Percentiles rank a stretch among this genome's conserved stretches.
Conservation (phyloP, 2,113 vertebrate species). For the chimpanzee (Pan troglodytes) region DNA sequence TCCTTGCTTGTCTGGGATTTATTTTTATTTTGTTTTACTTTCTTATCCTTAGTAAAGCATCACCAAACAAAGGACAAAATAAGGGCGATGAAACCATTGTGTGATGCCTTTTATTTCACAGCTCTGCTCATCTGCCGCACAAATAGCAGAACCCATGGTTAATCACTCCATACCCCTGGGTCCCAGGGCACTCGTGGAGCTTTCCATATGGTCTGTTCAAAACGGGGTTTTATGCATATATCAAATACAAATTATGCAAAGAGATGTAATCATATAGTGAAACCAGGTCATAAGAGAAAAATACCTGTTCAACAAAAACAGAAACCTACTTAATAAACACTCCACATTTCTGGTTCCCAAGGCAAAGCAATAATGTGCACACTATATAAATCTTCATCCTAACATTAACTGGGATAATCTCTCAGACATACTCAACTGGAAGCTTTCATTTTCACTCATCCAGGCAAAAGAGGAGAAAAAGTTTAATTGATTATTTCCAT, state of each 20-base stretch:
- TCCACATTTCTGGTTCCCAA: constrained; percentile 71
- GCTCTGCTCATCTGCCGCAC: constrained; percentile 82
- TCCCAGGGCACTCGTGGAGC: constrained; percentile 83
- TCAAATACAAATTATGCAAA: constrained; percentile 83
- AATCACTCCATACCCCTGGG: constrained; percentile 77
- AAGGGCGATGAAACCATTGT: constrained; percentile 81
- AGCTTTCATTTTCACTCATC: constrained; percentile 73
- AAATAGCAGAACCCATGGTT: constrained; percentile 81
- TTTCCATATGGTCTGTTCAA: constrained; percentile 84
- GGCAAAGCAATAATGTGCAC: constrained; percentile 66
- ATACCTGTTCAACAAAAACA: constrained; percentile 82
- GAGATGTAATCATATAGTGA: constrained; percentile 77
- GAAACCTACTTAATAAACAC: constrained; percentile 79
- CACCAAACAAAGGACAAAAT: constrained; percentile 81
- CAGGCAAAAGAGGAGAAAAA: constrained; percentile 10
- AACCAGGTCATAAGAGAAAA: constrained; percentile 80
- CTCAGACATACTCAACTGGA: constrained; percentile 68
- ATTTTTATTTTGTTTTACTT: constrained; percentile 54
- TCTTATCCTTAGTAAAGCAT: constrained; percentile 57
- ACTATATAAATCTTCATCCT: constrained; percentile 78
- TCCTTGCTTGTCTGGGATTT: constrained; percentile 67
- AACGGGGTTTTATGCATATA: constrained; percentile 79
- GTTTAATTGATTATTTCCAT: constrained; percentile 48
- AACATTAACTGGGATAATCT: constrained; percentile 75
- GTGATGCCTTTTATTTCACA: constrained; percentile 79